Evolutionary conservation across 2,888 invertebrate genomes (phyloP), one percentile per base, ranked within the genome.

Genomic region (Endomychus coccineus): DNA sequence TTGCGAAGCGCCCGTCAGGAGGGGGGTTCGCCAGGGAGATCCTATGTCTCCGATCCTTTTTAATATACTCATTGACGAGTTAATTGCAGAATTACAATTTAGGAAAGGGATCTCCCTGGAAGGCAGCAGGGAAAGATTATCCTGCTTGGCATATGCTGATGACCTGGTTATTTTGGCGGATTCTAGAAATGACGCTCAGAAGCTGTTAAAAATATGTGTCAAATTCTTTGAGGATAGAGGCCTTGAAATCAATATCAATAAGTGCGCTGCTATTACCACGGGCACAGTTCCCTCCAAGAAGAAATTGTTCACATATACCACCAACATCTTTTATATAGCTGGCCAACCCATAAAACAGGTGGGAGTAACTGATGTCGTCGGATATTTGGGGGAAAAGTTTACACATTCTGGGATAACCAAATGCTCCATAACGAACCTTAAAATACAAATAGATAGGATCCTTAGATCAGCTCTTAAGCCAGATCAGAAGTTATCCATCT

Each of bases 41-140:
- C 33, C 33, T 4, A 5, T 32, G 25, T 32, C 33, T 3, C 33
- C 33, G 6, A 6, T 19, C 6, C 9, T 19, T 6, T 19, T 19
- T n/a, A 19, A 19, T n/a, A 7, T 19, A 6, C 6, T 19, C 6
- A 19, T 19, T 7, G 21, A 19, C 9, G 21, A 19, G n/a, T n/a
- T 19, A 7, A n/a, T 19, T 9, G 33, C 17, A 9, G 3, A 17
- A 7, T 23, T 32, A n/a, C 19, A 32, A n/a, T 3, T 23, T 5
- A 12, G 19, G 3, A 24, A 17, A 10, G 33, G 19, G 7, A 15
- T 15, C 14, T 13, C 15, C n/a, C 2, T 47, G 27, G n/a, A n/a
- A n/a, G n/a, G n/a, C n/a, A 34, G 10, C 3, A 6, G 45, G 40
- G 2, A 45, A 45, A 16, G 45, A 43, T 9, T 53, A 54, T 35